Base-by-base conservation (phyloP, 1,140 invertebrate species). In the Neotoxoptera formosana region DNA sequence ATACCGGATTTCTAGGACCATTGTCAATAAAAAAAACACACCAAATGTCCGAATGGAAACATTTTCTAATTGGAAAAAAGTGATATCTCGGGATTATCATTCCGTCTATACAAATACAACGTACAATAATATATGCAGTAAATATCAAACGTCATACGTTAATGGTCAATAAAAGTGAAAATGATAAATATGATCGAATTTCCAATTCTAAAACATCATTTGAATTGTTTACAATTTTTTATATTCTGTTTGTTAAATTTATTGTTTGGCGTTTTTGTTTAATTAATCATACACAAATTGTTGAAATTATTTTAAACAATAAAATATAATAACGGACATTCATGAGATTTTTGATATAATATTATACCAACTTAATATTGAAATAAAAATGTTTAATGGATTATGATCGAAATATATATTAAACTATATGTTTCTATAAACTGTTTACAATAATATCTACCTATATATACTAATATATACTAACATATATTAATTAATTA, bases 131-230 rank as follows among this genome's bases (percentile, higher is more conserved):
- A 47, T 47, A 45, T 87, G 25, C 45, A 87, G 21, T 76, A 76
- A n/a, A 76, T 76, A n/a, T 4, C 83, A 45, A 76, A n/a, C n/a
- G 30, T 76, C 11, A n/a, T 51, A 48, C 25, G 7, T 88, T 88
- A 90, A 90, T 20, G 25, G 23, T 90, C 51, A 56, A 90, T 90
- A 56, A 90, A 90, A 90, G 88, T 56, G 88, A 90, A 90, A 90
- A 53, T 21, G 23, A 14, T 21, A 53, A 36, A 88, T n/a, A 36
- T 41, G 21, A 90, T 56, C 21, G 11, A 56, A 56, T 53, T 34
- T 88, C 30, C 48, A 88, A 36, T 88, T 53, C n/a, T 53, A 88
- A 51, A 53, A 36, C 9, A 36, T n/a, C 14, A 48, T 87, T 47
- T 48, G 84, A 17, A 87, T 20, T 7, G 23, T 0, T 1, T 41